These are phyloP conservation scores for Temnothorax curvispinosus DNA, from an alignment of 1,140 invertebrate genomes.

Conservation along the genomic window DNA sequence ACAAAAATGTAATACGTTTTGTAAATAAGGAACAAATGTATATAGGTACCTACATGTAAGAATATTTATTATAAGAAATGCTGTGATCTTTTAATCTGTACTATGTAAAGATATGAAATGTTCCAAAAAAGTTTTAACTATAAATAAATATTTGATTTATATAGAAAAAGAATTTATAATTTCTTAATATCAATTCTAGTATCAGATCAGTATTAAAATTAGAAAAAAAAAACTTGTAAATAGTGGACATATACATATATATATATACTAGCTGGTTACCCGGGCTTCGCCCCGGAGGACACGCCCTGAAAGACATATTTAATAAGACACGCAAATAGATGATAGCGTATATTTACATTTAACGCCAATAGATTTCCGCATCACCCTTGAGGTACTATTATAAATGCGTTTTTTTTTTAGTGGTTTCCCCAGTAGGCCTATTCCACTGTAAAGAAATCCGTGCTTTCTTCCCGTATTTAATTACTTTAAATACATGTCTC, in stretches of 20 bases:
- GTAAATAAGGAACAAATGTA: neutral
- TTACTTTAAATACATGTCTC: too few species aligned
- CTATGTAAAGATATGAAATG: slow-evolving; percentile 1
- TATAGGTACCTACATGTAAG: neutral
- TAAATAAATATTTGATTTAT: neutral
- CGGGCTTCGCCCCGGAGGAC: too few species aligned
- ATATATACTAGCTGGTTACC: too few species aligned
- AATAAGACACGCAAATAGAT: too few species aligned
- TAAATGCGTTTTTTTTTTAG: too few species aligned
- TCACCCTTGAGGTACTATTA: too few species aligned
- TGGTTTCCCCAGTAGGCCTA: too few species aligned
- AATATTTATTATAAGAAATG: slow-evolving; percentile 7
- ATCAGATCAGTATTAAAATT: neutral
- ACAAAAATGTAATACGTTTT: neutral
- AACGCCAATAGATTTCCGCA: too few species aligned
- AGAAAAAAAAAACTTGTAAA: neutral
- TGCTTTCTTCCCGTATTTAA: too few species aligned
- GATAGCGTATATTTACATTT: too few species aligned
- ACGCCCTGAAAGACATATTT: too few species aligned
- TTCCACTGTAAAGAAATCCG: too few species aligned
- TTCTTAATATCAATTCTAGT: neutral
- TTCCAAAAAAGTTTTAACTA: slow-evolving; percentile 11
- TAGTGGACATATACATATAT: neutral
- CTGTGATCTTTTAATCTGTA: slow-evolving; percentile 36
- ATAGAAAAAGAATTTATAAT: neutral